A percentile compares a stretch with the other conserved stretches of the same genome.
phyloP scores from a whole-genome alignment of 2,888 invertebrate species.

The Mimachlamys varia region DNA sequence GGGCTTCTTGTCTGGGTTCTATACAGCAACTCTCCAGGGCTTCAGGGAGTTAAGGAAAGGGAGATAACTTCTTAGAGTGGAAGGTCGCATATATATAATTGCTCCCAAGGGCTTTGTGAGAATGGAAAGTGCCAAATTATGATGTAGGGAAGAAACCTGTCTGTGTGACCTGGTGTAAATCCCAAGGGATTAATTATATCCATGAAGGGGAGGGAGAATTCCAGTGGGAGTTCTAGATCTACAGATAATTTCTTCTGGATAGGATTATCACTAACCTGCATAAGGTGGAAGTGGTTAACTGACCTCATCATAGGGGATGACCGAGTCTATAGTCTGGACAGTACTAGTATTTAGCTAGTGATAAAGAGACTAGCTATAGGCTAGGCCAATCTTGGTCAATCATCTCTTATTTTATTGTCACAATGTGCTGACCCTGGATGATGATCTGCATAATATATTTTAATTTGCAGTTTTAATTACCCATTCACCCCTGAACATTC shows the following conservation, averaged over 20 bases:
- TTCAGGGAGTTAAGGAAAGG: neutral
- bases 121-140: neutral
- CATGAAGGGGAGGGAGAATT: neutral
- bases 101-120: neutral
- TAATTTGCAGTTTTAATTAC: no score
- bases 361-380: neutral
- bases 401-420: neutral
- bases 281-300: neutral
- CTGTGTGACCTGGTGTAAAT: neutral
- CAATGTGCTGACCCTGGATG: neutral
- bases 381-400: neutral
- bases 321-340: neutral
- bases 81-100: neutral
- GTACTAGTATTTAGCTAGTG: neutral
- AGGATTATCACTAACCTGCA: neutral
- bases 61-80: neutral
- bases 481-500: no score
- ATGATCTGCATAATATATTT: no score
- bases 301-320: neutral
- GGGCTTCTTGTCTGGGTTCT: neutral
- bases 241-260: neutral
- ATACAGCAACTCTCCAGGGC: neutral
- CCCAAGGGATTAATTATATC: constrained; percentile 25
- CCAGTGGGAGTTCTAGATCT: neutral
- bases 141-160: neutral